Percentiles rank a stretch among this genome's conserved stretches.
Conservation (phyloP, 1,140 invertebrate species). For the Hyles vespertilio region DNA sequence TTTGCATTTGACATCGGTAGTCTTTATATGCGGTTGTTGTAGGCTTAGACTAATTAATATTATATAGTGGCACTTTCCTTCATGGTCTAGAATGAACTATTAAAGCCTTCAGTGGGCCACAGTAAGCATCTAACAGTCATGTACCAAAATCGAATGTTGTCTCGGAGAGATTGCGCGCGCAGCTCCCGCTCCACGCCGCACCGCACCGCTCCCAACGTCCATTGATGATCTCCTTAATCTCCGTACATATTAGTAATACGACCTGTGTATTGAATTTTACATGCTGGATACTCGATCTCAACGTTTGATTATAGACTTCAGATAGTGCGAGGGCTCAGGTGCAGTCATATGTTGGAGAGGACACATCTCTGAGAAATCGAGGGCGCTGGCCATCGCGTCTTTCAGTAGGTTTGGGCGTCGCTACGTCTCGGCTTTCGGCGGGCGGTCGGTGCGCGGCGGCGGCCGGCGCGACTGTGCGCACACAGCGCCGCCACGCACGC, state of each 20-base stretch:
- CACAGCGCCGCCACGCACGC: slow-evolving; percentile 64
- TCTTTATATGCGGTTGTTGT: too few species aligned
- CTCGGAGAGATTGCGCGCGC: slow-evolving; percentile 67
- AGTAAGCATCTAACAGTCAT: slow-evolving; percentile 74
- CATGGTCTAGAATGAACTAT: slow-evolving; percentile 67
- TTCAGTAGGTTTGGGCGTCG: slow-evolving; percentile 68
- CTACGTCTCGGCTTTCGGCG: slow-evolving; percentile 67
- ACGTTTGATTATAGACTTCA: slow-evolving; percentile 4
- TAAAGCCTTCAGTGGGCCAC: slow-evolving; percentile 63
- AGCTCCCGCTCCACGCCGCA: slow-evolving; percentile 48
- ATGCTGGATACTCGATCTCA: slow-evolving; percentile 14
- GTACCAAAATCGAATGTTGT: slow-evolving; percentile 77
- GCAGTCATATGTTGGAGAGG: slow-evolving; percentile 15
- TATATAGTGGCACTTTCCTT: slow-evolving; percentile 39
- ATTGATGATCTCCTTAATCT: slow-evolving; percentile 72
- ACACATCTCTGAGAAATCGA: slow-evolving; percentile 21
- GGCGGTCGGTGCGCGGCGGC: slow-evolving; percentile 53
- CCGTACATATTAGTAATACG: slow-evolving; percentile 32
- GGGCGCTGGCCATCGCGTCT: slow-evolving; percentile 57
- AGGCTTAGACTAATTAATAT: slow-evolving; percentile 10
- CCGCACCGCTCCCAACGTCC: slow-evolving; percentile 56
- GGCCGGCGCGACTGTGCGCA: slow-evolving; percentile 51
- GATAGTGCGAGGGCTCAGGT: not conserved
- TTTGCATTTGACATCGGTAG: too few species aligned
- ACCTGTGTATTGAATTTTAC: too few species aligned